Base-by-base conservation (phyloP, 1,140 invertebrate species). In the Scaptodrosophila lebanonensis region DNA sequence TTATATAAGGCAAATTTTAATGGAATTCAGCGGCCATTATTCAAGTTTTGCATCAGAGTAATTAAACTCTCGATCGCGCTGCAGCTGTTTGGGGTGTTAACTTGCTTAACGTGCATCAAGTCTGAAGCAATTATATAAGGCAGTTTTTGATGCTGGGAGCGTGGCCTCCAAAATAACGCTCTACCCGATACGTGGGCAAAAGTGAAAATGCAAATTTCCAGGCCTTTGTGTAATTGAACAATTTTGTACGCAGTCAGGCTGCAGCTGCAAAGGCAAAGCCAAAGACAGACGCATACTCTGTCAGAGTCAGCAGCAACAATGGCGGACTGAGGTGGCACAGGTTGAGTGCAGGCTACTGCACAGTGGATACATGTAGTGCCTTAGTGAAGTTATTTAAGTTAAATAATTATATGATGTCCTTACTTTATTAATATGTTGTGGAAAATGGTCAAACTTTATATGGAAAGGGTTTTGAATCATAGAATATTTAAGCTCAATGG, bases 61-160 rank as follows among this genome's bases (percentile, higher is more conserved):
- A 77, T 77, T 77, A 77, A 77, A 66, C 53, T 60, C 48, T 63
- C 65, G 42, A 12, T 25, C 40, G 38, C 47, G 64, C 48, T 32
- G 43, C 59, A 49, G 42, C 60, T 59, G 39, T 57, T 61, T 77
- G 71, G 75, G 75, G 75, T 82, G 75, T 82, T 82, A 82, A 82
- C 75, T 82, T 75, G 75, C 70, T 82, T 82, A 82, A 63, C 61
- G 76, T 82, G 60, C 75, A 68, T 60, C 73, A 82, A 79, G 68
- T 77, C 65, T 54, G 59, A 54, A 54, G 73, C 73, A 77, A 77
- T 77, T 77, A 77, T 69, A 59, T 65, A 59, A 44, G 35, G 61
- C 66, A 45, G 48, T 35, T 27, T 51, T 44, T 49, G 40, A 53
- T 54, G 65, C 22, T 4, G 22, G 8, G 22, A 4, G 8, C 8